Conservation (phyloP, 30 jellyfish, hydroid and myxozoan genomes). For the Mastigias papua region DNA sequence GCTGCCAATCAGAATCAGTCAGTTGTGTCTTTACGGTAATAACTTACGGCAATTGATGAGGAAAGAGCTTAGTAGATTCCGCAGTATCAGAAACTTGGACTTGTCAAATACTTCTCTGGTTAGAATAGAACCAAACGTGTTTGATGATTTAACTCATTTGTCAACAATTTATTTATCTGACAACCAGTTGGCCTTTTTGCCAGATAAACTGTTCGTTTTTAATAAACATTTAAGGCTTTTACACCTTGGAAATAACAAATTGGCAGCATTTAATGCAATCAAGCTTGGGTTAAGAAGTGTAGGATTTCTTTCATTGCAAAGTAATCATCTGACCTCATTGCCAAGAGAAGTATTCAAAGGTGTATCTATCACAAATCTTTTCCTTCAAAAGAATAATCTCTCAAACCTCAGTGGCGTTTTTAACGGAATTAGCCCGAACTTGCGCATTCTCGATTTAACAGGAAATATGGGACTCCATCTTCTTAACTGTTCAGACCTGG, state of each 20-base stretch:
- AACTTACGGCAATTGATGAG: no score
- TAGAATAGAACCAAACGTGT: background rate
- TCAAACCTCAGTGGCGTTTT: slow-evolving; percentile 16
- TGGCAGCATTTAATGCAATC: no score
- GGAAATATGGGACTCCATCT: slow-evolving; percentile 2
- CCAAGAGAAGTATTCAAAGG: slow-evolving; percentile 19
- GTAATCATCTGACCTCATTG: background rate
- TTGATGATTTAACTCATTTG: background rate
- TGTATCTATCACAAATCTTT: background rate
- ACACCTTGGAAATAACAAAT: no score
- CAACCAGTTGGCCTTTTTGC: no score
- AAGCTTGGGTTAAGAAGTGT: no score
- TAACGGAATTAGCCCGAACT: slow-evolving; percentile 21
- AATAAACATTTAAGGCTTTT: no score
- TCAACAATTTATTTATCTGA: background rate
- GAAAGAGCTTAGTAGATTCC: no score
- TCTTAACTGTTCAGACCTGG: background rate
- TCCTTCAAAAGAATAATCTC: slow-evolving; percentile 26
- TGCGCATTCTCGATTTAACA: slow-evolving; percentile 11
- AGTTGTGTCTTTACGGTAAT: no score
- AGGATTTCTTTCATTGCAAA: slow-evolving; percentile 28
- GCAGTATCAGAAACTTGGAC: no score
- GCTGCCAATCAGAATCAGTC: no score
- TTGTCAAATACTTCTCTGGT: no score
- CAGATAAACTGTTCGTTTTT: no score